Percentiles rank a stretch among this genome's conserved stretches.
These are phyloP conservation scores for Pogonus chalceus DNA, from an alignment of 1,140 invertebrate genomes.

Conservation along the genomic window DNA sequence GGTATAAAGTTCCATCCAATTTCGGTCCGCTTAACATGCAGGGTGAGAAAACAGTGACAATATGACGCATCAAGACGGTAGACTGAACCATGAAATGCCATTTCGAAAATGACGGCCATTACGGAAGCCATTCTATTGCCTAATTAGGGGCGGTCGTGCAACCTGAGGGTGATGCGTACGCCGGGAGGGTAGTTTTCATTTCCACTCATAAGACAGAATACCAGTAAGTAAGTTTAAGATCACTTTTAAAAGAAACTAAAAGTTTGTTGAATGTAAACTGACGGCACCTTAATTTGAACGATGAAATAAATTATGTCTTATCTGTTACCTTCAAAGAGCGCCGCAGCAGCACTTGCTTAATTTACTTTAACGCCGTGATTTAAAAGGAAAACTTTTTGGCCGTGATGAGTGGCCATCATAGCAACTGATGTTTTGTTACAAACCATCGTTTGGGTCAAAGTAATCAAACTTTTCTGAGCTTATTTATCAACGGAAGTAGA, in stretches of 20 bases:
- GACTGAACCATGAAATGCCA: slow-evolving; percentile 5
- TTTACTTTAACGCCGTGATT: not conserved
- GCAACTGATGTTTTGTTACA: not conserved
- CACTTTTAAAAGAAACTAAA: slow-evolving; percentile 6
- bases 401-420: slow-evolving; percentile 4
- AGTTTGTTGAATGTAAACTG: not conserved
- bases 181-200: not conserved
- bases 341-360: not conserved
- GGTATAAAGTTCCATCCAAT: no score
- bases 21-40: no score
- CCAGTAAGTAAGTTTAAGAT: not conserved
- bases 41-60: no score
- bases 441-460: not conserved
- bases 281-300: slow-evolving; percentile 2
- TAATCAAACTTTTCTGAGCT: not conserved
- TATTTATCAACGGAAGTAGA: not conserved
- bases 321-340: slow-evolving; percentile 4
- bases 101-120: not conserved
- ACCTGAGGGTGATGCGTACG: not conserved
- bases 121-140: slow-evolving; percentile 4
- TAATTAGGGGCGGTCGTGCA: not conserved
- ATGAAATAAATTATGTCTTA: slow-evolving; percentile 4
- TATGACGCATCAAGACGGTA: no score
- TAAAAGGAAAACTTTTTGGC: slow-evolving; percentile 1
- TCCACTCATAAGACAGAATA: not conserved